Evolutionary conservation across 1,140 invertebrate species (phyloP), one percentile per base, ranked within the genome.

Genomic region (Meloidogyne hapla): DNA sequence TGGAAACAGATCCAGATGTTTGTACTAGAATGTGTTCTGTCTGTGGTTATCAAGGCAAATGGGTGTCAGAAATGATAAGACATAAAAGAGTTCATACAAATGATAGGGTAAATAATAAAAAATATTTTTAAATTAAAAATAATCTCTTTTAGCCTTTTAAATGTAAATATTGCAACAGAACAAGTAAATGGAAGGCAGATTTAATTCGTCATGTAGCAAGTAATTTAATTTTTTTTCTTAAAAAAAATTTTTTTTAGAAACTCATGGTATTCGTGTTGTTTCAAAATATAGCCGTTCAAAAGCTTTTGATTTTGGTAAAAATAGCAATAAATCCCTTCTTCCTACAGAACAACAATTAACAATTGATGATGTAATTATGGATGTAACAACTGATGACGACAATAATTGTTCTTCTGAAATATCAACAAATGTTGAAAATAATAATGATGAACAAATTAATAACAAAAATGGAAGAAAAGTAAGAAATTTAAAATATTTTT

Each of bases 21-120:
- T 81, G 80, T 5, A 87, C 85, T 45, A 65, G 86, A 42, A 87
- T 80, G 67, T 86, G 85, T 66, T 85, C 83, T 9, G 80, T 85
- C 13, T 87, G 86, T 74, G 85, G 85, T 61, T 86, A 86, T 75
- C 84, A 86, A 56, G 85, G 86, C 0, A 87, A 86, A 80, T 86
- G 85, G 85, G 86, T 87, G 10, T 83, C 80, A 1, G 85, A 86
- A 69, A 86, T 86, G 85, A 85, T 86, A 26, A 77, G 85, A 18
- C 85, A 86, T 64, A 86, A 86, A 75, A 70, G 85, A 62, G 85
- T 86, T 23, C 85, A 86, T 74, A 86, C 86, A 10, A 78, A 75
- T 69, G 86, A 87, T 25, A 70, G 69, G 40, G 69, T 70, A 56
- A 18, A 25, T 42, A 18, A 25, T 12, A 12, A 8, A 10, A 15